These are phyloP conservation scores for Salticus scenicus DNA, from an alignment of 2,888 invertebrate genomes.

Conservation along the genomic window DNA sequence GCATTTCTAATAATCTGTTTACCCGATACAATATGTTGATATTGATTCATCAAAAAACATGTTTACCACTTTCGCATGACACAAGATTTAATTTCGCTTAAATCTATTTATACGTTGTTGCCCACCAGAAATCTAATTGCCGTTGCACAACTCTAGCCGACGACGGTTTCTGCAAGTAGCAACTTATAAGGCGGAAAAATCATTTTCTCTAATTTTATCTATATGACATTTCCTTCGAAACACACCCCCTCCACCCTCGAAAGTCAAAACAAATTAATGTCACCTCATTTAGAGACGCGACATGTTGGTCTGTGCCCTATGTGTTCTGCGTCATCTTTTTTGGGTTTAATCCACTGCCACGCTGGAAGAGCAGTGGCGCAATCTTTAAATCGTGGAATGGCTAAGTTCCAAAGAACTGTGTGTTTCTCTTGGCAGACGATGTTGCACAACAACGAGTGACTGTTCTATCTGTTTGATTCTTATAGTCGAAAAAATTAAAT, in stretches of 20 bases:
- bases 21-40: no score
- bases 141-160: background rate
- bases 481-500: background rate
- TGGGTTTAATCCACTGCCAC: constrained; percentile 33
- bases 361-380: constrained; percentile 35
- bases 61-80: background rate
- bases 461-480: background rate
- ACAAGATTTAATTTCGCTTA: background rate
- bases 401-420: constrained; percentile 11
- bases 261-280: background rate
- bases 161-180: background rate
- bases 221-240: constrained; percentile 41
- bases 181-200: constrained; percentile 1
- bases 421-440: constrained; percentile 19
- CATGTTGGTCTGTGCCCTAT: constrained; percentile 26
- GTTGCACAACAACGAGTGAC: constrained; percentile 17
- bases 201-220: constrained; percentile 49
- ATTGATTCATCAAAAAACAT: no score
- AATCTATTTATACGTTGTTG: background rate
- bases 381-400: constrained; percentile 29
- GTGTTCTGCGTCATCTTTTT: constrained; percentile 7
- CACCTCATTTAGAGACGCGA: constrained; percentile 32
- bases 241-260: background rate
- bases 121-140: background rate
- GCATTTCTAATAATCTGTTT: no score